Conservation (phyloP, 2,113 vertebrate species). For the Stegastes partitus region DNA sequence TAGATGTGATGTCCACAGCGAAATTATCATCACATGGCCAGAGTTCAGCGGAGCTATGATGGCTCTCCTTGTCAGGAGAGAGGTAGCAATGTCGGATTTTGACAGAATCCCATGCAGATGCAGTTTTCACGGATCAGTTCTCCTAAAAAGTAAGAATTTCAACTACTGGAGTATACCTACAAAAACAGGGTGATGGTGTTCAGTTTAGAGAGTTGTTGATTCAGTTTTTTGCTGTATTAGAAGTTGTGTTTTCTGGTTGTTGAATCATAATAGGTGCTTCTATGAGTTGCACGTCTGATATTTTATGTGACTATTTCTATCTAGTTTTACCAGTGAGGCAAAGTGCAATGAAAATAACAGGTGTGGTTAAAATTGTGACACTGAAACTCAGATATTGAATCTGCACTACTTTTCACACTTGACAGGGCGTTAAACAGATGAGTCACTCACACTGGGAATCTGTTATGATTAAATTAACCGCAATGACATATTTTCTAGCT, state of each 20-base stretch:
- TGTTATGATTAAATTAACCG: constrained; percentile 41
- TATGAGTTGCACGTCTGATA: neutral
- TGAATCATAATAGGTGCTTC: neutral
- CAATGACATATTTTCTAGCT: constrained; percentile 19
- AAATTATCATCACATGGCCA: constrained; percentile 26
- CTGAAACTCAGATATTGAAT: neutral
- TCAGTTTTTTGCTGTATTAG: neutral
- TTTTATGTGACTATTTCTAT: neutral
- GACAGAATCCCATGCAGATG: neutral
- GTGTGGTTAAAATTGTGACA: neutral
- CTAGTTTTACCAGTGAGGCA: neutral
- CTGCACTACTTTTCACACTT: neutral
- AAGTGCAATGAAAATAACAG: neutral
- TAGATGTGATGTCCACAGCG: constrained; percentile 10
- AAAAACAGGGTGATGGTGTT: neutral
- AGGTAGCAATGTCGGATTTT: neutral
- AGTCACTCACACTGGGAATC: constrained; percentile 31
- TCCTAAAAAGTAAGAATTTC: neutral
- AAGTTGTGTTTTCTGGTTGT: neutral
- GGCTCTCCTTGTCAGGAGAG: neutral
- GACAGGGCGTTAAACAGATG: constrained; percentile 34
- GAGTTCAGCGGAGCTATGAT: constrained; percentile 13
- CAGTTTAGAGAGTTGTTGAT: neutral
- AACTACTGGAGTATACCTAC: no score
- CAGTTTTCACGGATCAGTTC: neutral